Evolutionary conservation across 2,888 invertebrate species (phyloP).

Genomic region (Tachina grossa): DNA sequence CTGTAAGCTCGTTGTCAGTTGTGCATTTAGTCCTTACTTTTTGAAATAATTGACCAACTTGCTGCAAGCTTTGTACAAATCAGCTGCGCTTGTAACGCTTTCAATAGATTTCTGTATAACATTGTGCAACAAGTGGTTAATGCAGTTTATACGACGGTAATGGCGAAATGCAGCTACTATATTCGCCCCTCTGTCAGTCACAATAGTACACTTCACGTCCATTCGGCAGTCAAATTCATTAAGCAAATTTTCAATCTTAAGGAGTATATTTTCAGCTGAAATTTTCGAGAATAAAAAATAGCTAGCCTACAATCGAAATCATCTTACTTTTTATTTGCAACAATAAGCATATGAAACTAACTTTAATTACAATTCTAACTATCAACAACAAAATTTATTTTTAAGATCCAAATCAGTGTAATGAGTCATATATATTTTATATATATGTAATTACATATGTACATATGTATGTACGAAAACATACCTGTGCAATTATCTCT

Average conservation of each 20-base stretch:
- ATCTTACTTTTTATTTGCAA: neutral
- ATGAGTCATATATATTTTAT: no score
- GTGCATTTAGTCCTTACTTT: slow-evolving; percentile 22
- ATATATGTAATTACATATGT: neutral
- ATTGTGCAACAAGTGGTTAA: slow-evolving; percentile 25
- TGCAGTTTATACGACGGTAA: slow-evolving; percentile 4
- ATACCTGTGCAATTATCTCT: slow-evolving; percentile 8
- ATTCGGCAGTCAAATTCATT: neutral
- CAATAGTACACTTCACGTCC: neutral
- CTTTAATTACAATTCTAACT: neutral
- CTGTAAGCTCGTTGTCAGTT: neutral
- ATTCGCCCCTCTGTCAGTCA: neutral
- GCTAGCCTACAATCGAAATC: neutral
- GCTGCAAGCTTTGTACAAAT: slow-evolving; percentile 16
- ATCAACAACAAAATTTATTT: neutral
- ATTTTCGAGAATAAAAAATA: neutral
- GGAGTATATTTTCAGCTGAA: no score
- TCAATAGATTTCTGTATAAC: slow-evolving; percentile 32
- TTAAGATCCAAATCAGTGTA: neutral
- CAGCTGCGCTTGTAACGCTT: slow-evolving; percentile 20
- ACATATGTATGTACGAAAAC: neutral
- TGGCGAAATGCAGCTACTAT: slow-evolving; percentile 10
- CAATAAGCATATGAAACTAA: neutral
- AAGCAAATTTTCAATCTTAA: no score
- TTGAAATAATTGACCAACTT: slow-evolving; percentile 21